Evolutionary conservation across 2,888 invertebrate species (phyloP).

Genomic region (Morpho achilles): DNA sequence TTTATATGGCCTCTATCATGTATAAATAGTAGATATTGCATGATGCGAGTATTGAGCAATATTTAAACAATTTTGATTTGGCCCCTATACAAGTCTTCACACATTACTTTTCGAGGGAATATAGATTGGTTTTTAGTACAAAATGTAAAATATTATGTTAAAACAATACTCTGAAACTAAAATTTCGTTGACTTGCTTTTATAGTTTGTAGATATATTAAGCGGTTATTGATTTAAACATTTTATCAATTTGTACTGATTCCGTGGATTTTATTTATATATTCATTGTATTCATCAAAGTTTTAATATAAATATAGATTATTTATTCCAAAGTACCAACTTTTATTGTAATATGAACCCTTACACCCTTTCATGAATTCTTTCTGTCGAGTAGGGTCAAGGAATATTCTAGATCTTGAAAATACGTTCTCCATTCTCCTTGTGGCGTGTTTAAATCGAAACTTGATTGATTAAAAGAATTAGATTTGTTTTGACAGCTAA

Average conservation of each 20-base stretch:
- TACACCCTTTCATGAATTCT: slow-evolving; percentile 23
- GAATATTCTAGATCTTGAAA: slow-evolving; percentile 58
- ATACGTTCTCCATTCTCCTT: slow-evolving; percentile 30
- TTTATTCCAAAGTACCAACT: slow-evolving; percentile 24
- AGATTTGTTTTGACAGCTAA: slow-evolving; percentile 16
- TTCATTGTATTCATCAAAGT: slow-evolving; percentile 14
- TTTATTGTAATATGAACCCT: slow-evolving; percentile 33
- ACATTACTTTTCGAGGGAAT: slow-evolving; percentile 44
- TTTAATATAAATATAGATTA: slow-evolving; percentile 21
- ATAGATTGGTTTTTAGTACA: slow-evolving; percentile 12
- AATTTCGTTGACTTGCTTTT: slow-evolving; percentile 5
- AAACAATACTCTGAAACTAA: slow-evolving; percentile 7
- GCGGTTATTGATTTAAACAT: slow-evolving; percentile 9
- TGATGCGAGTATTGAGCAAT: slow-evolving; percentile 48
- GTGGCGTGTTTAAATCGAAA: slow-evolving; percentile 5
- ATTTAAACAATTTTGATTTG: slow-evolving; percentile 60
- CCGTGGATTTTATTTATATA: slow-evolving; percentile 11
- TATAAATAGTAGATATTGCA: slow-evolving; percentile 51
- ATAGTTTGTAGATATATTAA: slow-evolving; percentile 2
- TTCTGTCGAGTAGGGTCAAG: slow-evolving; percentile 27
- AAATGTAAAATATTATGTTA: not conserved
- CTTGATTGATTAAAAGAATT: not conserved
- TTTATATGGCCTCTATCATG: slow-evolving; percentile 71
- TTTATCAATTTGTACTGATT: slow-evolving; percentile 13
- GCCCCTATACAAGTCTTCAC: slow-evolving; percentile 58